These are phyloP conservation scores for Mungos mungo DNA, from an alignment of 2,113 vertebrate genomes.

Conservation along the genomic window DNA sequence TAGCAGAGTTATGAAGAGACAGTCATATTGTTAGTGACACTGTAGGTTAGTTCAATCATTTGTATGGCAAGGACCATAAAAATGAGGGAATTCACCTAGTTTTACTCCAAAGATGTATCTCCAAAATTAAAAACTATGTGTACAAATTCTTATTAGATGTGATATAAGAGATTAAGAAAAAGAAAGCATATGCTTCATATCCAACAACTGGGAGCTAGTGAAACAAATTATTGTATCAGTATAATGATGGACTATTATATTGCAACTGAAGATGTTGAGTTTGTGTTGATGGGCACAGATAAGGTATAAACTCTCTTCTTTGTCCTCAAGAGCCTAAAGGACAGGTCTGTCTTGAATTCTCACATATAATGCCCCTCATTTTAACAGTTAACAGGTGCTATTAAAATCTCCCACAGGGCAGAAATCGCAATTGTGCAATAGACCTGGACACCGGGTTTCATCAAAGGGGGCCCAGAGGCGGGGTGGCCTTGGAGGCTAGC, in stretches of 20 bases:
- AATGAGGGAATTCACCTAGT: background rate
- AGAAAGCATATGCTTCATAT: background rate
- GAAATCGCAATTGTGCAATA: background rate
- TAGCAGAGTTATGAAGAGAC: background rate
- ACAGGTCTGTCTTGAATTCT: conserved; percentile 13
- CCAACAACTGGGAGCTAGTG: background rate
- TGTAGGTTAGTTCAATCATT: background rate
- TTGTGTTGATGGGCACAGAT: background rate
- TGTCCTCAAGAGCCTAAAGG: background rate
- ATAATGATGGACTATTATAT: background rate
- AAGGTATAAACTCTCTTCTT: background rate
- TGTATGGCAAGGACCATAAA: background rate
- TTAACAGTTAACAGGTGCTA: background rate
- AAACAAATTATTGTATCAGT: background rate
- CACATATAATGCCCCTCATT: background rate
- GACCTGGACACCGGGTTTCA: background rate
- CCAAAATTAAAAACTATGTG: background rate
- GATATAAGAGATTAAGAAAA: background rate
- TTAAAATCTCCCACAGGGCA: conserved; percentile 33
- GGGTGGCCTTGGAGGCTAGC: background rate
- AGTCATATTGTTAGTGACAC: background rate
- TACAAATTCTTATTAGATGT: background rate
- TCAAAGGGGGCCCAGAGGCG: background rate
- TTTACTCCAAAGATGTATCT: background rate
- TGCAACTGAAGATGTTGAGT: background rate